Evolutionary conservation across 2,797 vertebrate genomes (phyloP).

Genomic region (Luscinia luscinia): DNA sequence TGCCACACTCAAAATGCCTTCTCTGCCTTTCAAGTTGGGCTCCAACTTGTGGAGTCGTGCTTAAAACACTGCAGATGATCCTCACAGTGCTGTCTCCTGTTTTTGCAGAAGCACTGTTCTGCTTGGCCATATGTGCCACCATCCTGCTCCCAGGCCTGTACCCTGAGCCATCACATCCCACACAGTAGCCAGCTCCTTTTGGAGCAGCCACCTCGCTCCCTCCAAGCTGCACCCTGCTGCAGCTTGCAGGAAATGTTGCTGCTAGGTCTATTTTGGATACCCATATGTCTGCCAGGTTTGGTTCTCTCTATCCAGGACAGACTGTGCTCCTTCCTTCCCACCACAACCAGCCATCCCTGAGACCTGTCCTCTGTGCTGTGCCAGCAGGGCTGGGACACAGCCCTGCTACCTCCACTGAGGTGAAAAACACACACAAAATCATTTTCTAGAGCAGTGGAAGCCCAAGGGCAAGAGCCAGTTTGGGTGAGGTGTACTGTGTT

Average conservation of each 20-base stretch:
- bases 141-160: neutral
- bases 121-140: neutral
- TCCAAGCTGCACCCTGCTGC: neutral
- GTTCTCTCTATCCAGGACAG: neutral
- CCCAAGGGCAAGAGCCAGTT: neutral
- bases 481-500: neutral
- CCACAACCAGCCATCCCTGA: neutral
- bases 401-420: neutral
- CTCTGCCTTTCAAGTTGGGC: neutral
- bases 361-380: fast-evolving
- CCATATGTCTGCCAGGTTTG: neutral
- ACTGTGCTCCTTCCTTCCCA: neutral
- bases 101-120: neutral
- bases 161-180: neutral
- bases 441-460: neutral
- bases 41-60: neutral
- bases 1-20: neutral
- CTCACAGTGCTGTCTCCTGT: neutral
- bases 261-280: neutral
- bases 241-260: neutral
- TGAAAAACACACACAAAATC: neutral
- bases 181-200: neutral
- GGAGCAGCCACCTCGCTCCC: neutral
- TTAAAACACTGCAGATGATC: neutral
- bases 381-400: neutral